Evolutionary conservation across 2,113 vertebrate species (phyloP), one percentile per base, ranked within the genome.

Genomic region (Globicephala melas): DNA sequence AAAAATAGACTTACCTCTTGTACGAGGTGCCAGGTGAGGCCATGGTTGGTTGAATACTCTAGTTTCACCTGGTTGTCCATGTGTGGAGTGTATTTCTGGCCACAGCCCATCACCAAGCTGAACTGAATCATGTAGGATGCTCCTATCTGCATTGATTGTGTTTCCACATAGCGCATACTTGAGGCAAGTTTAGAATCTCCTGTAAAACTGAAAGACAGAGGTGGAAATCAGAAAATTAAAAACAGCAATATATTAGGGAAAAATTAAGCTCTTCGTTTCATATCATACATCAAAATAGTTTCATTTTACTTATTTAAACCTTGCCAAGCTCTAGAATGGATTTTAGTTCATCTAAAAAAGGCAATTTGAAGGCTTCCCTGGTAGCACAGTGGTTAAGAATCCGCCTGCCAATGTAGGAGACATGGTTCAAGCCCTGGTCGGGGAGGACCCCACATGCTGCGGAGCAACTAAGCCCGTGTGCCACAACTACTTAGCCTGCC

Each of bases 41-140:
- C 99, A 0, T 99, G 99, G 98, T 99, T 99, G 97, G 99, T 99
- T 95, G 99, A 99, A 84, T 99, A 99, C 97, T 99, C 99, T 98
- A 99, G 98, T 84, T 99, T 99, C 97, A 99, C 99, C 96, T 99
- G 99, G 91, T 99, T 99, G 98, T 99, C 99, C 96, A 99, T 99
- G 88, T 99, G 99, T 81, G 99, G 99, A 5, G 99, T 99, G 38
- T 99, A 99, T 1, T 98, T 98, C 7, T 99, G 99, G 21, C 99
- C 99, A 44, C 99, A 99, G 91, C 99, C 99, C 99, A 99, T 99
- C 76, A 99, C 99, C 98, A 99, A 89, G 81, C 99, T 99, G 98
- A 99, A 99, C 98, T 99, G 99, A 95, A 99, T 99, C 98, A 99
- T 99, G 71, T 99, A 99, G 0, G 99, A 99, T 0, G 99, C 99